Evolutionary conservation across 2,113 vertebrate genomes (phyloP), one percentile per base, ranked within the genome.

Genomic region (Solea senegalensis): DNA sequence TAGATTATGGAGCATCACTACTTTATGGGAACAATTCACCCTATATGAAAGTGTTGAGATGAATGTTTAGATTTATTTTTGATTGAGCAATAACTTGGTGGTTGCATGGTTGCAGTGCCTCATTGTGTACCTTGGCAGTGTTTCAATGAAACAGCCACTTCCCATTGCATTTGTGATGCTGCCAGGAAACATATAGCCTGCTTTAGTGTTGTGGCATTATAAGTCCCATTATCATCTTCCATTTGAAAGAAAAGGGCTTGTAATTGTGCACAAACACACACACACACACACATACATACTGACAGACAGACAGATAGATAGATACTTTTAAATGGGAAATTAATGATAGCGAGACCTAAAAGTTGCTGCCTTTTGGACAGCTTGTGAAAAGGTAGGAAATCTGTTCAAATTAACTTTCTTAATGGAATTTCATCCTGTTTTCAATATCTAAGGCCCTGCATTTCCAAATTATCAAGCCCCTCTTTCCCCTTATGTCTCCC

Each of bases 171-270:
- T 57, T 28, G n/a, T 41, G 55, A 57, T 66, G 28, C 3, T 58
- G 50, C 34, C 39, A 69, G 46, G 8, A 56, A 15, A 28, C 44
- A 51, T 49, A 72, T 7, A 55, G 44, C 54, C 72, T 65, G 61
- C 71, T 72, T 63, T 43, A 54, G 16, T 65, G 63, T 53, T 39
- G 28, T 50, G 0, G 43, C n/a, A 72, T 74, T 74, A 60, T 69
- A 21, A 50, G 8, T 59, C 7, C 56, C 28, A 65, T 82, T 76
- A 34, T 34, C 34, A 61, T 54, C 40, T 63, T 71, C 9, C 3
- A 44, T 79, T 75, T 72, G 57, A 62, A 71, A 72, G 60, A 71
- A 64, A 14, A 27, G 66, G 28, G 0, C 28, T 46, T 78, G 34
- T 72, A 52, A 48, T n/a, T 15, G 26, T 43, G 56, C 0, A 41